Percentiles rank a stretch among this genome's conserved stretches.
These are phyloP conservation scores for Adineta ricciae DNA, from an alignment of 2,888 invertebrate genomes.

Conservation along the genomic window DNA sequence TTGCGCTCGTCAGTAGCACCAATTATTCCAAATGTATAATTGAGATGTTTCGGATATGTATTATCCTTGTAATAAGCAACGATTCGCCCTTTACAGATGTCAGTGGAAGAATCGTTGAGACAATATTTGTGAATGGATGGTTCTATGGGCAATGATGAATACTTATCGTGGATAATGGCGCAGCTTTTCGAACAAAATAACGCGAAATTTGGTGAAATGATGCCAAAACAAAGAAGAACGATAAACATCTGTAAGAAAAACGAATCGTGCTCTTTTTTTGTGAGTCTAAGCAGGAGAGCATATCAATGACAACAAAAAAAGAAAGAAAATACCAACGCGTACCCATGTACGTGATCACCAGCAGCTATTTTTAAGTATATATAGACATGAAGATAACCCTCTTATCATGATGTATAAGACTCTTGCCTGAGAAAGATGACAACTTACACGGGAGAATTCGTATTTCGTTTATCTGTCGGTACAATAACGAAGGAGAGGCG, in stretches of 20 bases:
- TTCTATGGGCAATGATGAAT: neutral
- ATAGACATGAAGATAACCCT: too few relatives aligned
- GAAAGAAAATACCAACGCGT: neutral
- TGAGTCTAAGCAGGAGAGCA: too few relatives aligned
- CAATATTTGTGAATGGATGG: neutral
- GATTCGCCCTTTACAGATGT: neutral
- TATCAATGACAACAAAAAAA: too few relatives aligned
- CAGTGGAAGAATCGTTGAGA: neutral
- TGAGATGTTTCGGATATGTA: neutral
- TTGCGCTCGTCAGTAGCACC: neutral
- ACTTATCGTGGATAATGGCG: neutral
- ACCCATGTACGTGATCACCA: neutral
- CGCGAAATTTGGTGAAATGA: neutral
- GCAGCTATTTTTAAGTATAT: neutral
- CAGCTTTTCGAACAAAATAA: neutral
- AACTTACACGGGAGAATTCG: too few relatives aligned
- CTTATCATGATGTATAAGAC: too few relatives aligned
- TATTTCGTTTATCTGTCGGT: neutral
- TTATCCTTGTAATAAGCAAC: neutral
- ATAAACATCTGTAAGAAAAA: neutral
- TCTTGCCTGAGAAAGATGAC: too few relatives aligned
- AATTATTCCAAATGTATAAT: neutral
- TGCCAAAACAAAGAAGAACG: neutral
- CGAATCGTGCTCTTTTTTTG: too few relatives aligned
- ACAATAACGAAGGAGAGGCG: neutral